Conservation (phyloP, 2,797 vertebrate species). For the Knipowitschia caucasica region DNA sequence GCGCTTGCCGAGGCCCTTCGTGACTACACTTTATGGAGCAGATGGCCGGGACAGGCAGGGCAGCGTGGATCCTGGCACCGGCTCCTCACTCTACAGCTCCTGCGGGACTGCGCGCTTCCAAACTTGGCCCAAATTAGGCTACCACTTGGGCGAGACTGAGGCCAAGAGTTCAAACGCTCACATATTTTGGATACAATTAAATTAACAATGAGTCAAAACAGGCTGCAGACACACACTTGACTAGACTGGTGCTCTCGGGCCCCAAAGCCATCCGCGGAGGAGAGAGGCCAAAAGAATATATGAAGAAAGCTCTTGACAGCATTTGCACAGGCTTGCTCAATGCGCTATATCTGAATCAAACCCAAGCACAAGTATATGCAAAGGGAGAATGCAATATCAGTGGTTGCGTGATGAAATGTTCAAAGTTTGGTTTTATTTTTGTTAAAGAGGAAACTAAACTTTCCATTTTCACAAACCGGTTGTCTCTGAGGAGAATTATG, state of each 20-base stretch:
- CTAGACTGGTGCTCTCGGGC: neutral
- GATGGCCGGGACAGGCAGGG: conserved; percentile 60
- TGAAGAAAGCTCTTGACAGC: conserved; percentile 38
- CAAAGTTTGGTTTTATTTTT: too few relatives aligned
- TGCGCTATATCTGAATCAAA: too few relatives aligned
- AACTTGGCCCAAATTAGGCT: conserved; percentile 45
- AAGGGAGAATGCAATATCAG: neutral
- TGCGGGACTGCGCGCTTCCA: conserved; percentile 55
- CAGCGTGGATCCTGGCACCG: conserved; percentile 47
- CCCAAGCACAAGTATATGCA: too few relatives aligned
- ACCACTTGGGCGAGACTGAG: conserved; percentile 37
- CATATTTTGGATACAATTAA: conserved; percentile 38
- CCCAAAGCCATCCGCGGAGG: neutral
- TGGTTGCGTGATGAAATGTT: neutral
- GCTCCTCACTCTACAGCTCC: conserved; percentile 51
- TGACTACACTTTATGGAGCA: conserved; percentile 61
- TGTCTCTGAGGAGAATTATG: too few relatives aligned
- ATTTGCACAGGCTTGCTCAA: neutral
- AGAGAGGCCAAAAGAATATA: conserved; percentile 16
- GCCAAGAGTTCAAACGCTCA: conserved; percentile 49
- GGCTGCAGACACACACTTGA: conserved; percentile 18
- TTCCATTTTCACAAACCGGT: too few relatives aligned
- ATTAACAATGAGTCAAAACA: conserved; percentile 46
- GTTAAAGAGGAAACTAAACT: too few relatives aligned
- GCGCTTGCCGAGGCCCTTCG: conserved; percentile 39